A percentile compares a stretch with the other conserved stretches of the same genome.
Conservation (phyloP, 2,113 vertebrate species). For the Vidua chalybeata region DNA sequence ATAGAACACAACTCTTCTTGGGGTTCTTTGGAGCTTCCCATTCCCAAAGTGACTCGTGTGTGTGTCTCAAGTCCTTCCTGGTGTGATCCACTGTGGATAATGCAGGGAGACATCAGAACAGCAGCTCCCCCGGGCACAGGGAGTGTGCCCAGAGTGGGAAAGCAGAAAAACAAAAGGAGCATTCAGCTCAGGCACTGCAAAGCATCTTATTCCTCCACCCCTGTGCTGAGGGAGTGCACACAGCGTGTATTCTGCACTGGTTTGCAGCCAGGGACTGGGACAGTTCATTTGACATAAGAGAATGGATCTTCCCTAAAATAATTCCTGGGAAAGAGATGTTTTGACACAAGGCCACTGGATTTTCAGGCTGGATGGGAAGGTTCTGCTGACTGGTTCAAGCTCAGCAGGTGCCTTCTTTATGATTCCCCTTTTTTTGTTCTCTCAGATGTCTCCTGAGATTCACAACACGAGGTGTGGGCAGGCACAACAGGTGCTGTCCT, state of each 20-base stretch:
- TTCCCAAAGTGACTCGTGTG: not conserved
- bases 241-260: not conserved
- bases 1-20: not conserved
- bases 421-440: not conserved
- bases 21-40: not conserved
- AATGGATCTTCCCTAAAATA: not conserved
- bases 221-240: not conserved
- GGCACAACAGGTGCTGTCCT: not conserved
- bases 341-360: not conserved
- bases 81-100: not conserved
- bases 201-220: not conserved
- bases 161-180: not conserved
- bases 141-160: not conserved
- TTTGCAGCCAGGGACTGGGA: not conserved
- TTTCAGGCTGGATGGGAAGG: not conserved
- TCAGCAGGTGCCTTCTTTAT: not conserved
- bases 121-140: accelerated
- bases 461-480: not conserved
- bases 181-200: not conserved
- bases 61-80: not conserved
- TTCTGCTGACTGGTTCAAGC: not conserved
- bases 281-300: not conserved
- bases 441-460: not conserved
- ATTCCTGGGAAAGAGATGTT: not conserved
- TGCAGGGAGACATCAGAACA: not conserved